A percentile compares a stretch with the other conserved stretches of the same genome.
phyloP scores from a whole-genome alignment of 2,113 vertebrate species.

The Burhinus oedicnemus region DNA sequence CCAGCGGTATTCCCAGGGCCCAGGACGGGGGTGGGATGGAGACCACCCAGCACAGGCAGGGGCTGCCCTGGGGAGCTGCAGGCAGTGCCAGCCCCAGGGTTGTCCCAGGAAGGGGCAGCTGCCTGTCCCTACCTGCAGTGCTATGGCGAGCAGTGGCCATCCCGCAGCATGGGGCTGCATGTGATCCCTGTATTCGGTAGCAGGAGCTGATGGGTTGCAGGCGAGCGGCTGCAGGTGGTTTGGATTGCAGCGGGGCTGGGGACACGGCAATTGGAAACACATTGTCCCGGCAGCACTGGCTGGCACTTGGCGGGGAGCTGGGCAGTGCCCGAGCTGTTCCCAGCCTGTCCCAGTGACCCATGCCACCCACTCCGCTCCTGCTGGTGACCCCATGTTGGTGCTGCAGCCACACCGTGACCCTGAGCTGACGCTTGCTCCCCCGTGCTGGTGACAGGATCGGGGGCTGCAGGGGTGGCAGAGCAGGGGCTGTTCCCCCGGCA shows the following conservation, averaged over 20 bases:
- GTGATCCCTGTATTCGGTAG: slow-evolving; percentile 33
- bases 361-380: accelerated
- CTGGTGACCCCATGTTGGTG: accelerated
- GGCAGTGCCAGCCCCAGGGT: not conserved
- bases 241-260: slow-evolving; percentile 47
- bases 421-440: accelerated
- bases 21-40: not conserved
- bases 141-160: not conserved
- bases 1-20: not conserved
- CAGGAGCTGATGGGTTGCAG: slow-evolving; percentile 65
- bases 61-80: not conserved
- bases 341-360: not conserved
- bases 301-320: not conserved
- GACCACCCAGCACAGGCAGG: not conserved
- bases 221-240: slow-evolving; percentile 37
- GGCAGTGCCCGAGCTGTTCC: not conserved
- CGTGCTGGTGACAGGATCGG: accelerated
- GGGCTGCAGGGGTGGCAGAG: not conserved
- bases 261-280: slow-evolving; percentile 64
- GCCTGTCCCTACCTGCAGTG: not conserved
- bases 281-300: not conserved
- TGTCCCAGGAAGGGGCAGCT: not conserved
- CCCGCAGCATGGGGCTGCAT: not conserved
- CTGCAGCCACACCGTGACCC: accelerated
- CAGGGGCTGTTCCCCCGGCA: accelerated